Base-by-base conservation (phyloP, 2,888 invertebrate species). In the Hypsopygia costalis region DNA sequence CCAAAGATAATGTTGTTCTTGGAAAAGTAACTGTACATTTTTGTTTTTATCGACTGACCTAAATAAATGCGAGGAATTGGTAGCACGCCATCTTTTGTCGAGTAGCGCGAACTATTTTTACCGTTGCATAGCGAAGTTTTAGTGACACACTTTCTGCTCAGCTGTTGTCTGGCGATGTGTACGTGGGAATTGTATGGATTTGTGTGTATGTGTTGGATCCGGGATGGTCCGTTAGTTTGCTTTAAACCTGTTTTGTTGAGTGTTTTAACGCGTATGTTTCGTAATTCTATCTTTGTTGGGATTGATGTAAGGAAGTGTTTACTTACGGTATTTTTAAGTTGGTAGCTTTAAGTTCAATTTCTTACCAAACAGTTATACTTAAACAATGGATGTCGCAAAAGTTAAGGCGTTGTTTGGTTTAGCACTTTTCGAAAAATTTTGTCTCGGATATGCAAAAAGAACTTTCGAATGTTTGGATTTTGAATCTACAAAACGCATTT, bases 121-220 rank as follows among this genome's bases (percentile, higher is more conserved):
- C 57, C 52, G 41, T 49, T 79, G 81, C 62, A 4, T 4, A 16
- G 16, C 16, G 2, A 16, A 16, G 16, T 50, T 75, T 74, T 73
- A 73, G 66, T 88, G 86, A 87, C 86, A 83, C 77, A 88, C 64
- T 77, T 87, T 76, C 58, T 57, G 59, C 73, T 67, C 87, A 87
- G 87, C 87, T 86, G 87, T 68, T 76, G 65, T 62, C 48, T 35
- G n/a, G 29, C 31, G 44, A 48, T 51, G 62, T 69, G 58, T 59
- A 69, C 58, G 66, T 59, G 62, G 60, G 54, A 65, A 55, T 53
- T 53, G 56, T 55, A 61, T 51, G 57, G 56, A 53, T 57, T 53
- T 41, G 52, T 63, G 52, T 55, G 45, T 44, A 25, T 62, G 70
- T 75, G 66, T 32, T 74, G 72, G 59, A 72, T 79, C 80, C 79